Base-by-base conservation (phyloP, 2,113 vertebrate species). In the Muscicapa adusta region DNA sequence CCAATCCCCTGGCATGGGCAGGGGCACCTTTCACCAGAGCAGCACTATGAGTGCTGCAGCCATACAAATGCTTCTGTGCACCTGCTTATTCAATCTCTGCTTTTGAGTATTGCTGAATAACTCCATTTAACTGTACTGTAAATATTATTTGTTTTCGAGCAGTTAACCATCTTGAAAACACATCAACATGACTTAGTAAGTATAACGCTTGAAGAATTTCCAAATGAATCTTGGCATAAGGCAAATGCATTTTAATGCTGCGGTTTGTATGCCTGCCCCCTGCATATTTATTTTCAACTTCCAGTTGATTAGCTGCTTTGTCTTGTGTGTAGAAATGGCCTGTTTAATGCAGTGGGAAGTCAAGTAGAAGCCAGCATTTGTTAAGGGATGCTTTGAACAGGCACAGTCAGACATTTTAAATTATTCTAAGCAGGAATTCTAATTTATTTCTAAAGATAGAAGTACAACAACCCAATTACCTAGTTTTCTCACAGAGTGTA, bases 401-500 rank as follows among this genome's bases (percentile, higher is more conserved):
- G 72, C 94, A 76, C 81, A 93, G 72, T 88, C 82, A 93, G 88
- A 75, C 73, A 61, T 70, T 91, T 94, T 76, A 96, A 89, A 88
- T 96, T 95, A 95, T 80, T 93, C 93, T 87, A 90, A 88, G 89
- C 79, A 93, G 88, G 85, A 96, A 88, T 94, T 96, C 91, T 94
- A 77, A 93, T 93, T 96, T 92, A 94, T 94, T 95, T 96, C 91
- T 95, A 85, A 92, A 97, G 74, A 95, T 61, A 94, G 92, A 85
- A 86, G 16, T 89, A 68, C 83, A 82, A 93, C 65, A 92, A 85
- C 94, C 85, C 92, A 92, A 66, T 96, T 94, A 87, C 73, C 96
- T 89, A 84, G 63, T 93, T 96, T 92, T 61, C 63, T 96, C 87
- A 54, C 81, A 92, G 91, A 85, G 45, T 42, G 5, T 74, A 85